phyloP scores from a whole-genome alignment of 2,888 invertebrate genomes.

The Zele albiditarsus region DNA sequence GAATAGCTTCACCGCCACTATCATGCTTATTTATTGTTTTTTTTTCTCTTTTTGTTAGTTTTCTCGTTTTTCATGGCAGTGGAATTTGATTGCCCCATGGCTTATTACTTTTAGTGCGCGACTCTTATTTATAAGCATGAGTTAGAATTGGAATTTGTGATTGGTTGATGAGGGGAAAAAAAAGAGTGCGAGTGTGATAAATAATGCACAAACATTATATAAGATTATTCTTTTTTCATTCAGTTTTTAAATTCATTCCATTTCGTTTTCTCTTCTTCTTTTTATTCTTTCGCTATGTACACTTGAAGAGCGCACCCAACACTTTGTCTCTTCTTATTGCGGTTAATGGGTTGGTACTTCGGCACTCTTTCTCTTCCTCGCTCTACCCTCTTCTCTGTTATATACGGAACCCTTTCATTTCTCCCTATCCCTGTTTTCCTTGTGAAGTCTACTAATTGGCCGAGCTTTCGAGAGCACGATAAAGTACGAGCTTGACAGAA shows the following conservation, averaged over 20 bases:
- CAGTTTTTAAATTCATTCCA: too few relatives aligned
- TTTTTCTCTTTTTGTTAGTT: neutral
- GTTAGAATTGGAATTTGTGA: neutral
- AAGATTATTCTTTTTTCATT: neutral
- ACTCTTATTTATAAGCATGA: neutral
- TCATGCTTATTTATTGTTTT: neutral
- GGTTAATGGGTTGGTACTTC: slow-evolving; percentile 30
- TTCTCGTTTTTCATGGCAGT: neutral
- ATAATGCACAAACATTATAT: neutral
- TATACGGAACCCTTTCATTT: neutral
- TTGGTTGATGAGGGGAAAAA: neutral
- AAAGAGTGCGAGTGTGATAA: neutral
- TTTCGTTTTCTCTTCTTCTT: neutral
- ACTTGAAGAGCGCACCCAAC: slow-evolving; percentile 23
- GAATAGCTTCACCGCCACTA: neutral
- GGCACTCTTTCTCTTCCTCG: neutral
- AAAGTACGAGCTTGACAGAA: neutral
- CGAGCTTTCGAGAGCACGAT: neutral
- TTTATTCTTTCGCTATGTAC: neutral
- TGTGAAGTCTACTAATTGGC: slow-evolving; percentile 10
- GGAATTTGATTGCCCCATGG: neutral
- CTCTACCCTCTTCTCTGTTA: too few relatives aligned
- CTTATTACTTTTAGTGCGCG: neutral
- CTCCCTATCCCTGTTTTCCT: neutral
- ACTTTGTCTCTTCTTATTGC: slow-evolving; percentile 5